phyloP scores from a whole-genome alignment of 2,888 invertebrate species.

The Drosophila austrosaltans region DNA sequence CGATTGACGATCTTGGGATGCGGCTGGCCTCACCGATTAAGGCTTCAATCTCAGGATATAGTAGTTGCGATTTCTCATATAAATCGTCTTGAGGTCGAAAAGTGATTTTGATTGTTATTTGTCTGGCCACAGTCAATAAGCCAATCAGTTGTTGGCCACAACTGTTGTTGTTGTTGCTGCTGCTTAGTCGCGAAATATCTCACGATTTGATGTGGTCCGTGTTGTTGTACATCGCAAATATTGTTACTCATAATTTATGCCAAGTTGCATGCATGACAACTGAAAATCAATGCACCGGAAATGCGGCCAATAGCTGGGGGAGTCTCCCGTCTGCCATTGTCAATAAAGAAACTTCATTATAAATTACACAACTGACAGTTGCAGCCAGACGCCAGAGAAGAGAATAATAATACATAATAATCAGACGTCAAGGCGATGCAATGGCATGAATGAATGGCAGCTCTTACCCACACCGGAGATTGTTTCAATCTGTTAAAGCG shows the following conservation, averaged over 20 bases:
- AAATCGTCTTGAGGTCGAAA: slow-evolving; percentile 74
- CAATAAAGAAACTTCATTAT: slow-evolving; percentile 70
- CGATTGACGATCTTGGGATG: slow-evolving; percentile 75
- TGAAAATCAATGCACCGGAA: slow-evolving; percentile 71
- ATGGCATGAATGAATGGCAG: slow-evolving; percentile 36
- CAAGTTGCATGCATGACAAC: slow-evolving; percentile 59
- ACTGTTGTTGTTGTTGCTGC: background rate
- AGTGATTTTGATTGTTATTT: slow-evolving; percentile 78
- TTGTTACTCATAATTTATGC: slow-evolving; percentile 60
- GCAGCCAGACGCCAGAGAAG: slow-evolving; percentile 30
- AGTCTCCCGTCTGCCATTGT: slow-evolving; percentile 41
- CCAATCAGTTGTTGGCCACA: slow-evolving; percentile 18
- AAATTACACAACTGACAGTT: slow-evolving; percentile 71
- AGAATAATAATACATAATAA: slow-evolving; percentile 41
- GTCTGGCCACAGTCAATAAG: slow-evolving; percentile 40
- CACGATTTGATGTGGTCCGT: slow-evolving; percentile 39
- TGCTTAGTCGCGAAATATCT: slow-evolving; percentile 11
- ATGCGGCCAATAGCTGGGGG: slow-evolving; percentile 28
- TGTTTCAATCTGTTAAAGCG: slow-evolving; percentile 72
- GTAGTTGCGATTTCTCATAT: slow-evolving; percentile 67
- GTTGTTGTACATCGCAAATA: slow-evolving; percentile 18
- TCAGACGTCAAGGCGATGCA: slow-evolving; percentile 16
- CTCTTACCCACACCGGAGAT: slow-evolving; percentile 71
- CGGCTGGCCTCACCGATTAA: slow-evolving; percentile 70
- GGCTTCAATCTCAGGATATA: slow-evolving; percentile 42